Base-by-base conservation (phyloP, 2,113 vertebrate genomes). In the Seriola aureovittata region DNA sequence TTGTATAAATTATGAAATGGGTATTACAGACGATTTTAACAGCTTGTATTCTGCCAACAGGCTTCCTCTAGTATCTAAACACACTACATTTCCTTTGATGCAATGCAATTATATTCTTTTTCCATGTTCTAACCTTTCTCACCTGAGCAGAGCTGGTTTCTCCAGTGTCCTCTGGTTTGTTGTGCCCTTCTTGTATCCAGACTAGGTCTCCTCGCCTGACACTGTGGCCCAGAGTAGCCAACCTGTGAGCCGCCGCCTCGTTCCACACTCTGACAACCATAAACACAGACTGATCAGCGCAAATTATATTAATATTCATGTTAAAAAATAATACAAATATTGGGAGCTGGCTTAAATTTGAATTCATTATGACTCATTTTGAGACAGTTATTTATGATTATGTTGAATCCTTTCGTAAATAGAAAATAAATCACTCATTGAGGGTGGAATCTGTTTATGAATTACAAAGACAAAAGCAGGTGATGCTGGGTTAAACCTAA, bases 191-290 rank as follows among this genome's bases (percentile, higher is more conserved):
- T 29, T 75, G 85, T 77, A 52, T 70, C 88, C 96, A 92, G 54
- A 99, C 95, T 84, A 99, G 94, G 91, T 99, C 98, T 23, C 98
- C 98, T 78, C 93, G 84, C 2, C 96, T 95, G 44, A 95, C 96
- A 65, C 81, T 89, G 19, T 91, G 90, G 23, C 97, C 96, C 12
- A 98, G 96, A 2, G 85, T 92, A 21, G 81, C 77, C 85, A 99
- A 85, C 63, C 98, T 93, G 19, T 96, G 96, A 0, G 96, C 95
- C 0, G 88, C 95, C 0, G 97, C 97, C 68, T 97, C 95, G 8
- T 99, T 99, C 97, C 98, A 99, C 78, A 99, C 85, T 79, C 96
- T 97, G 82, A 66, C 9, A 17, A 80, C 3, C 60, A 82, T 25
- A 85, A 36, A 50, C 14, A 84, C 14, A 84, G 0, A 59, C 6